Conservation (phyloP, 2,113 vertebrate genomes). For the Festucalex cinctus region DNA sequence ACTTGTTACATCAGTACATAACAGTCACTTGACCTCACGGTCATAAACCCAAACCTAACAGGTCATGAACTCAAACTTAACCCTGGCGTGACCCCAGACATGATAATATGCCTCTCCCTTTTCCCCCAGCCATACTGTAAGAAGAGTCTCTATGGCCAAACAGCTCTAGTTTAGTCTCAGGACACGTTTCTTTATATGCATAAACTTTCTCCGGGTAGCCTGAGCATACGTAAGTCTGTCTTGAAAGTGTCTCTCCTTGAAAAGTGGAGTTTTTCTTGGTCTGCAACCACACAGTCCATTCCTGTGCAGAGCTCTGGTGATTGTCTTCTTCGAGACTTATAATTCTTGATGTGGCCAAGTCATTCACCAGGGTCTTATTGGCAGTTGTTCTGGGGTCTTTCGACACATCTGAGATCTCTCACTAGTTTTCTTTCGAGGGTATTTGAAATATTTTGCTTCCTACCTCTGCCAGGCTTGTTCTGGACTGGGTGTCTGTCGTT, state of each 20-base stretch:
- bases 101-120: slow-evolving; percentile 5
- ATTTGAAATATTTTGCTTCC: neutral
- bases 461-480: neutral
- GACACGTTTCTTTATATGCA: no score
- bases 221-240: no score
- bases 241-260: neutral
- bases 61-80: no score
- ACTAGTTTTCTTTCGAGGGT: neutral
- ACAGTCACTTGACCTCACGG: no score
- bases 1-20: no score
- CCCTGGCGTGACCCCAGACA: no score
- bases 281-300: neutral
- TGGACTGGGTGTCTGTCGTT: no score
- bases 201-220: no score
- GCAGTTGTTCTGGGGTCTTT: slow-evolving; percentile 1
- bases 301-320: neutral
- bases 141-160: neutral
- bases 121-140: slow-evolving; percentile 1
- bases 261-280: no score
- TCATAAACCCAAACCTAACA: no score
- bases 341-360: neutral
- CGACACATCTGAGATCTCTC: neutral
- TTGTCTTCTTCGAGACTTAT: neutral
- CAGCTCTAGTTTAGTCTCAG: neutral
- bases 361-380: slow-evolving; percentile 11